phyloP scores from a whole-genome alignment of 2,113 vertebrate genomes.

The Setophaga kirtlandii region DNA sequence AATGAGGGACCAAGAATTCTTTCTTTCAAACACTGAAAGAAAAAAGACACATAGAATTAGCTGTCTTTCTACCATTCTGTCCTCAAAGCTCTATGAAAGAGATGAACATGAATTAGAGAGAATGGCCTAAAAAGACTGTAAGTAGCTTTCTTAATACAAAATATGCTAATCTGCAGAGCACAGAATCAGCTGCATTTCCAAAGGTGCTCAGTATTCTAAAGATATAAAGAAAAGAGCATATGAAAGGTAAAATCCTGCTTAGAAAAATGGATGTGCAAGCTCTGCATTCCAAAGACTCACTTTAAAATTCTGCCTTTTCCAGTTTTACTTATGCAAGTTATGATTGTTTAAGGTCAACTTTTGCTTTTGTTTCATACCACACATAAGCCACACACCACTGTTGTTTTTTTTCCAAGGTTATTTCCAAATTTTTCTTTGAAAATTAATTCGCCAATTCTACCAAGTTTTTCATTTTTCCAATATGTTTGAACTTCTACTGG shows the following conservation, averaged over 20 bases:
- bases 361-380: not conserved
- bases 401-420: not conserved
- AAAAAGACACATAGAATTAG: not conserved
- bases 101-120: not conserved
- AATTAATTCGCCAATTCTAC: not conserved
- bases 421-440: not conserved
- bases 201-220: not conserved
- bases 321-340: not conserved
- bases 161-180: not conserved
- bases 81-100: not conserved
- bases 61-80: not conserved
- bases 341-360: not conserved
- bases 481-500: not conserved
- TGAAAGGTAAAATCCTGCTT: not conserved
- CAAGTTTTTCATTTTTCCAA: not conserved
- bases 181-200: not conserved
- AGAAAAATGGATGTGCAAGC: not conserved
- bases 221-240: not conserved
- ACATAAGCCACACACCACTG: not conserved
- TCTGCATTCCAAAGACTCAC: not conserved
- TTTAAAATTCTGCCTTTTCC: not conserved
- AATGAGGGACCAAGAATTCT: not conserved
- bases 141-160: not conserved
- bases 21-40: not conserved
- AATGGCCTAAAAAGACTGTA: not conserved